These are phyloP conservation scores for Onthophagus taurus DNA, from an alignment of 1,140 invertebrate species.

Conservation along the genomic window DNA sequence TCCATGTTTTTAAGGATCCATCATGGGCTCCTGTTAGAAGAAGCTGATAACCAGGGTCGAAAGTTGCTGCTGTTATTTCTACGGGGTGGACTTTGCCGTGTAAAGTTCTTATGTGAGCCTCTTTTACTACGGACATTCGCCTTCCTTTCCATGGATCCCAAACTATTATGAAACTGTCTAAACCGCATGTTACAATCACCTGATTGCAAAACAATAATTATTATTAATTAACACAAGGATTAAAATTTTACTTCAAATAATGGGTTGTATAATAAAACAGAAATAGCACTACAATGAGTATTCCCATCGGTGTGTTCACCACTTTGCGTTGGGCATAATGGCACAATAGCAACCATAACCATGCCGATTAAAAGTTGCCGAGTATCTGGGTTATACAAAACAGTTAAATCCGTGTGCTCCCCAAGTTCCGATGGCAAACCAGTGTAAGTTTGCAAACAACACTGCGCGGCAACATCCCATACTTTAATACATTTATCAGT, in stretches of 20 bases:
- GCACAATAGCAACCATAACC: conserved; percentile 47
- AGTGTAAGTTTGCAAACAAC: conserved; percentile 54
- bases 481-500: conserved; percentile 59
- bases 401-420: conserved; percentile 45
- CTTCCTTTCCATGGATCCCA: conserved; percentile 59
- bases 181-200: conserved; percentile 53
- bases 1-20: conserved; percentile 58
- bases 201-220: conserved; percentile 10
- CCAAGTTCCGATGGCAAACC: conserved; percentile 48
- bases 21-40: conserved; percentile 46
- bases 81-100: conserved; percentile 51
- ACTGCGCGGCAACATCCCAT: conserved; percentile 52
- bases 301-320: conserved; percentile 55
- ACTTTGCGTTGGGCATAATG: conserved; percentile 50
- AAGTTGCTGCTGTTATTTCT: conserved; percentile 67
- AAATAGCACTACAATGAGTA: conserved; percentile 53
- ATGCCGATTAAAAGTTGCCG: conserved; percentile 53
- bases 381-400: conserved; percentile 52
- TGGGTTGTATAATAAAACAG: conserved; percentile 56
- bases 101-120: conserved; percentile 51
- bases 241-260: conserved; percentile 45
- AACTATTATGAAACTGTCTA: conserved; percentile 62
- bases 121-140: conserved; percentile 49
- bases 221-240: background rate
- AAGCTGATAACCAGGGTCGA: conserved; percentile 57